Conservation (phyloP, 2,888 invertebrate genomes). For the Aspidiotus rigidus region DNA sequence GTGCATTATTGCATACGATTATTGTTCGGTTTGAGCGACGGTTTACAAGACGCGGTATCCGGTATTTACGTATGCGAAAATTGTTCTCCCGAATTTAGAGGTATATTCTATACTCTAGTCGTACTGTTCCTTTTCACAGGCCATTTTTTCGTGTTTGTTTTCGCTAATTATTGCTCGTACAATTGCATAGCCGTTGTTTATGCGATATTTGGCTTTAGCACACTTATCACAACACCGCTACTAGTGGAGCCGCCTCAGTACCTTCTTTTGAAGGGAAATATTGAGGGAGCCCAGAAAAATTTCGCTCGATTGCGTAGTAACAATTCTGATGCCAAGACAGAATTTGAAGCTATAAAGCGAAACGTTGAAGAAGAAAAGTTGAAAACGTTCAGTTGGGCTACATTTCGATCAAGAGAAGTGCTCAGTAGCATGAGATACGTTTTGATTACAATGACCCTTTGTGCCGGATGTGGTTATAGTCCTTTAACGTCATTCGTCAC, state of each 20-base stretch:
- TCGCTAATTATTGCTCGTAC: background rate
- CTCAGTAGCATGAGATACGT: background rate
- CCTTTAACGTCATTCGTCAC: background rate
- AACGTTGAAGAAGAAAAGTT: background rate
- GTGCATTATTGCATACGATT: background rate
- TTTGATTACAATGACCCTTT: background rate
- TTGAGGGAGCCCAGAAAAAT: constrained; percentile 16
- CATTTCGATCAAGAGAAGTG: background rate
- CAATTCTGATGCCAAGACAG: background rate
- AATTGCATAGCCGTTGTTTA: background rate
- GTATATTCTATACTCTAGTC: background rate
- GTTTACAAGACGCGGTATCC: background rate
- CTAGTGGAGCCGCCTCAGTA: background rate
- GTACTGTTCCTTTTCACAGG: background rate
- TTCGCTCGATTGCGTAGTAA: background rate
- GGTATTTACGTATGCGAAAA: background rate
- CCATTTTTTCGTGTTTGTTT: background rate
- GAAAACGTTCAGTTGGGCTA: background rate
- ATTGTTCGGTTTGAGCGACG: background rate
- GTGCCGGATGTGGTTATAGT: background rate
- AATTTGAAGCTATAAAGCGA: background rate
- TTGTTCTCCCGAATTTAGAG: background rate
- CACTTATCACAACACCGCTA: background rate
- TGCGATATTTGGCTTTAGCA: background rate
- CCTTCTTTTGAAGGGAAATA: background rate